Base-by-base conservation (phyloP, 2,888 invertebrate species). In the Blastobasis lacticolella region DNA sequence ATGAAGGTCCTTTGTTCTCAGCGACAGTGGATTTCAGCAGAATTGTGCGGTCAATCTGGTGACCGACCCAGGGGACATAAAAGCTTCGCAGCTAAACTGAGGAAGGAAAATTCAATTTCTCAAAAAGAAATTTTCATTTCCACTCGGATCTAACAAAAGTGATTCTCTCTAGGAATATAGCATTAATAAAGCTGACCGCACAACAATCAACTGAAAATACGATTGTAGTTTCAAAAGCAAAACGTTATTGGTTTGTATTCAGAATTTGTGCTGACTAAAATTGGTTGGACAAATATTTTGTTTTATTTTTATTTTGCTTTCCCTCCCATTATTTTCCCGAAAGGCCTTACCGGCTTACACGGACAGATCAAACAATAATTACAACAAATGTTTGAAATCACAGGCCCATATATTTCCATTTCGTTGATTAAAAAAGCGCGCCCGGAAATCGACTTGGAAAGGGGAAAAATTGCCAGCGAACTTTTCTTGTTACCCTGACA, bases 401-500 rank as follows among this genome's bases (percentile, higher is more conserved):
- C 55, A 61, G 61, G 58, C 45, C n/a, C 51, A 54, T 64, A 60
- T 51, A 57, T 61, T 64, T 61, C 60, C 55, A 56, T 57, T 58
- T 58, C 62, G 64, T 71, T 66, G 65, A 67, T 71, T 68, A 67
- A 69, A 65, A 70, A 68, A 60, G 59, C 61, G 60, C 64, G 62
- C 54, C 56, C 51, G 53, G 64, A 61, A 49, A 46, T 50, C 53
- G 48, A 49, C 10, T 50, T 43, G 53, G 52, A 56, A 59, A 56
- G 49, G 52, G 53, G 54, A 58, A 67, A 57, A 66, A 64, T 54
- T 54, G 57, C 54, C 49, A 58, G 52, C 52, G 63, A 75, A 72
- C 57, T 74, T 78, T 72, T 69, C 67, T 69, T 69, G 47, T 68
- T 74, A 73, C 67, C 54, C 63, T 65, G 77, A 76, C 70, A 75